Evolutionary conservation across 2,113 vertebrate genomes (phyloP).

Genomic region (Ailuropoda melanoleuca): DNA sequence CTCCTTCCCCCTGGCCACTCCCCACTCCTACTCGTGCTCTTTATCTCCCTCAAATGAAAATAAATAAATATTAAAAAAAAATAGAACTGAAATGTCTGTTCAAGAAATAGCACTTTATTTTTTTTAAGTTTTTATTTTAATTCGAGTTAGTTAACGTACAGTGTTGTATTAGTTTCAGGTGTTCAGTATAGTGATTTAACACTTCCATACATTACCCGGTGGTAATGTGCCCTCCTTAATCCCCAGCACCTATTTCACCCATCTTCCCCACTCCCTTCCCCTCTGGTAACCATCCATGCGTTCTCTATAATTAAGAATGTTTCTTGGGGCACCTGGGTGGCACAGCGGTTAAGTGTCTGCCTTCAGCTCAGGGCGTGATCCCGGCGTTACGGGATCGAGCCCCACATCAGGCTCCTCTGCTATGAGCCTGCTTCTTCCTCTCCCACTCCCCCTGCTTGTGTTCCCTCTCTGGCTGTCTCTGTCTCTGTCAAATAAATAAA

Average conservation of each 20-base stretch:
- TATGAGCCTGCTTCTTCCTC: too few species aligned
- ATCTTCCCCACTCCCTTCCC: not conserved
- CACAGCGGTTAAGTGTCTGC: too few species aligned
- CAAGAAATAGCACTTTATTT: not conserved
- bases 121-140: not conserved
- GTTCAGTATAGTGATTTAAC: not conserved
- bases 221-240: not conserved
- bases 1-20: not conserved
- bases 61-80: not conserved
- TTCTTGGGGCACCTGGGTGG: too few species aligned
- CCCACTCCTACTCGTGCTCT: not conserved
- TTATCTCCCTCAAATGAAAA: not conserved
- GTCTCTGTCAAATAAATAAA: too few species aligned
- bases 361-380: too few species aligned
- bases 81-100: too few species aligned
- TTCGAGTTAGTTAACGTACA: not conserved
- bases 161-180: not conserved
- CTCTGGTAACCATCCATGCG: not conserved
- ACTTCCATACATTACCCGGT: not conserved
- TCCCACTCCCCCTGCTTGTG: too few species aligned
- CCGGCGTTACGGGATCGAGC: too few species aligned
- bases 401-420: too few species aligned
- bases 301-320: not conserved
- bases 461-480: too few species aligned
- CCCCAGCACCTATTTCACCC: not conserved